These are phyloP conservation scores for Actinostola sp. DNA, from an alignment of 92 coral and sea anemone species.

Conservation along the genomic window DNA sequence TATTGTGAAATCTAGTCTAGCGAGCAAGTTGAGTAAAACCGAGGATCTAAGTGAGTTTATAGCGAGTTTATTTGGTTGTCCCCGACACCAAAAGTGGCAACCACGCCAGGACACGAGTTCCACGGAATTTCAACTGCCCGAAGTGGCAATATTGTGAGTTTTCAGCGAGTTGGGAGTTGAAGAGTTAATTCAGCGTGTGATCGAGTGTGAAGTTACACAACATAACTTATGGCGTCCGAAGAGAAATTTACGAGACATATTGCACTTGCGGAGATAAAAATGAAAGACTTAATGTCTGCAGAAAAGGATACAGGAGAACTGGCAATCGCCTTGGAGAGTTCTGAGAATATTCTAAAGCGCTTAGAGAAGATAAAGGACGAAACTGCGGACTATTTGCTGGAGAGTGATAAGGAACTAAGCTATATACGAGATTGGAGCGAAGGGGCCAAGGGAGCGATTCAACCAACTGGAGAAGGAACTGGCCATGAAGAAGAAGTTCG, in stretches of 20 bases:
- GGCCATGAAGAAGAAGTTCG: slow-evolving; percentile 15
- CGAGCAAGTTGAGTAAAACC: no score
- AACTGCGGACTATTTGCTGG: slow-evolving; percentile 31
- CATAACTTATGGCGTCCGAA: not conserved
- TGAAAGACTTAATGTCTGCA: slow-evolving; percentile 8
- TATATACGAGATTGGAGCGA: slow-evolving; percentile 17
- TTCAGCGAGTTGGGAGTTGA: no score
- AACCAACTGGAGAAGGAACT: slow-evolving; percentile 18
- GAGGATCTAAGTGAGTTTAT: no score
- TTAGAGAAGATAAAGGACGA: slow-evolving; percentile 35
- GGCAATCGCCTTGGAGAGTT: not conserved
- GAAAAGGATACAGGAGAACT: slow-evolving; percentile 18
- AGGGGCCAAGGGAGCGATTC: slow-evolving; percentile 10
- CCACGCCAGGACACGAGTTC: no score
- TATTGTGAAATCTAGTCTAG: no score
- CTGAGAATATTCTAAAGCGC: slow-evolving; percentile 27
- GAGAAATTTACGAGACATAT: slow-evolving; percentile 16
- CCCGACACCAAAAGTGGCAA: no score
- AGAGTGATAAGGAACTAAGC: slow-evolving; percentile 20
- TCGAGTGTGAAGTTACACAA: no score
- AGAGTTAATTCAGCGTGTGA: no score
- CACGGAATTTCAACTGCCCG: no score
- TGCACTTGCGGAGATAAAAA: no score
- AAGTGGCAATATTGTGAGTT: no score
- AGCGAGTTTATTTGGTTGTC: no score